Evolutionary conservation across 2,113 vertebrate genomes (phyloP).

Genomic region (Dasyurus viverrinus): DNA sequence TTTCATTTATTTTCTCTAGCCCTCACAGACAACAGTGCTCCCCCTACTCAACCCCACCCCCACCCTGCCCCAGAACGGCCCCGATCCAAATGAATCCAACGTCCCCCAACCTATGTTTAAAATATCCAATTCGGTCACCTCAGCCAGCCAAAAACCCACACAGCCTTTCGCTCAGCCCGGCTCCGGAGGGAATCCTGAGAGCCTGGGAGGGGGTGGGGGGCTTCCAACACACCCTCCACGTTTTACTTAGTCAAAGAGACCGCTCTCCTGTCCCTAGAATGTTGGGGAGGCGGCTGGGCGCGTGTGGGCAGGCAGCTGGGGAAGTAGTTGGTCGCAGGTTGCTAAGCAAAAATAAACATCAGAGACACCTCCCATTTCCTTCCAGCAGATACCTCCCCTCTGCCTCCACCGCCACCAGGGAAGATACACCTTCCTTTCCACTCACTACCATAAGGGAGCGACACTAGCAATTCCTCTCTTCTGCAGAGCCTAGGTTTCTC

Average conservation of each 20-base stretch:
- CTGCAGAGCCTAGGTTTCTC: not conserved
- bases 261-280: conserved; percentile 68
- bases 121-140: conserved; percentile 66
- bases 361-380: conserved; percentile 70
- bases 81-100: not conserved
- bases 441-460: not conserved
- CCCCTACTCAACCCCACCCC: not conserved
- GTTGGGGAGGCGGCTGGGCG: conserved; percentile 62
- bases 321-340: conserved; percentile 74
- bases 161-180: conserved; percentile 25
- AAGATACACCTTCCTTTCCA: conserved; percentile 64
- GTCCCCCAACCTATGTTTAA: not conserved
- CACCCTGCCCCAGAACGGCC: not conserved
- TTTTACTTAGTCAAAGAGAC: conserved; percentile 71
- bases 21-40: conserved; percentile 40
- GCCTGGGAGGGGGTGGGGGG: conserved; percentile 38
- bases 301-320: conserved; percentile 60
- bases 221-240: conserved; percentile 42
- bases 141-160: conserved; percentile 21
- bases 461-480: conserved; percentile 14
- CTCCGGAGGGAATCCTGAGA: conserved; percentile 23
- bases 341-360: conserved; percentile 81
- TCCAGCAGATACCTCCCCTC: conserved; percentile 47
- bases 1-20: conserved; percentile 8
- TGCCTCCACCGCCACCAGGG: conserved; percentile 34